Conservation (phyloP, 2,888 invertebrate species). For the Habrosyne pyritoides region DNA sequence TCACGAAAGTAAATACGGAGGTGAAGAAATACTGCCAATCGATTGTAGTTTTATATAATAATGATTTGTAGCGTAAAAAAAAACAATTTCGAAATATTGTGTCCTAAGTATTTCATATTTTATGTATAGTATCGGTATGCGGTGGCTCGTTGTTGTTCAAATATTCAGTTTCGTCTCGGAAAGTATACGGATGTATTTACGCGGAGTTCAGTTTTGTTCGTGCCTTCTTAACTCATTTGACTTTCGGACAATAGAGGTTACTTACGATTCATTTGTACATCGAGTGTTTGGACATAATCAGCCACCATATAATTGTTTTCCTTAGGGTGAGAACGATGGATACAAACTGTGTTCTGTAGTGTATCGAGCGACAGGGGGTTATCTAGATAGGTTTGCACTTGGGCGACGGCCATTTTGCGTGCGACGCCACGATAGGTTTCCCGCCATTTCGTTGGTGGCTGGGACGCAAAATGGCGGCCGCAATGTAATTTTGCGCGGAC, state of each 20-base stretch:
- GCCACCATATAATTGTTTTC: slow-evolving; percentile 66
- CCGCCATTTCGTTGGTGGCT: slow-evolving; percentile 20
- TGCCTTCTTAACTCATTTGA: slow-evolving; percentile 32
- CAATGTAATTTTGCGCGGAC: slow-evolving; percentile 53
- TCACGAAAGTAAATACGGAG: slow-evolving; percentile 59
- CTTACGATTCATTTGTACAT: slow-evolving; percentile 22
- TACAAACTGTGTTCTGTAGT: slow-evolving; percentile 82
- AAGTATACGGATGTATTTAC: slow-evolving; percentile 10
- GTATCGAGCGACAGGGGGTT: slow-evolving; percentile 77
- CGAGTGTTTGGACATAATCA: slow-evolving; percentile 43
- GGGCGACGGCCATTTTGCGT: slow-evolving; percentile 33
- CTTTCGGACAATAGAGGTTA: slow-evolving; percentile 22
- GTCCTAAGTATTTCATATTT: slow-evolving; percentile 72
- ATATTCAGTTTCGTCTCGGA: slow-evolving; percentile 20
- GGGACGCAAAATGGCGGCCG: slow-evolving; percentile 35
- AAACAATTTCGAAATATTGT: slow-evolving; percentile 74
- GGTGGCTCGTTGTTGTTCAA: slow-evolving; percentile 53
- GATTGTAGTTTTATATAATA: slow-evolving; percentile 78
- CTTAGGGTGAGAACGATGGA: slow-evolving; percentile 71
- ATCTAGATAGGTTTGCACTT: slow-evolving; percentile 73
- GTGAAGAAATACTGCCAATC: slow-evolving; percentile 80
- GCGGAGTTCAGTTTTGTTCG: slow-evolving; percentile 32
- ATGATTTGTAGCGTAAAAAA: slow-evolving; percentile 73
- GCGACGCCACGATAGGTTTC: slow-evolving; percentile 23
- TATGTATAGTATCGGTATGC: slow-evolving; percentile 74